These are phyloP conservation scores for Autographa pulchrina DNA, from an alignment of 2,888 invertebrate genomes.

Conservation along the genomic window DNA sequence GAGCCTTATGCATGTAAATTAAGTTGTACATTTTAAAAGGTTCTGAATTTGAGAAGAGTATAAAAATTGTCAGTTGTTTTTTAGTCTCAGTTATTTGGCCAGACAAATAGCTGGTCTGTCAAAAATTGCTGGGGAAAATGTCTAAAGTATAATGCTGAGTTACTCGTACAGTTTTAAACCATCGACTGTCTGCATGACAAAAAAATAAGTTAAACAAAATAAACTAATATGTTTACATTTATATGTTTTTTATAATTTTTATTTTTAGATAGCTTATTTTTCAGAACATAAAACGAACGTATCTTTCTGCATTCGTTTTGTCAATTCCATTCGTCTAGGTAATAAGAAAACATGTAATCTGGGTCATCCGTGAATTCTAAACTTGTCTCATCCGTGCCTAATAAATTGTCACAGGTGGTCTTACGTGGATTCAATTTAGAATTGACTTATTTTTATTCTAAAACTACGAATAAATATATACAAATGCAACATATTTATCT, in stretches of 20 bases:
- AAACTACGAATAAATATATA: background rate
- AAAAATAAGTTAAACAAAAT: no score
- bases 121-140: no score
- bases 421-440: conserved; percentile 21
- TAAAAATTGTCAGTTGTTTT: conserved; percentile 53
- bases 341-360: conserved; percentile 19
- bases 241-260: no score
- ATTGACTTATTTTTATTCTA: background rate
- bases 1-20: conserved; percentile 38
- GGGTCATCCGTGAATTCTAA: conserved; percentile 27
- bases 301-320: background rate
- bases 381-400: conserved; percentile 28
- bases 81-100: conserved; percentile 63
- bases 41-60: conserved; percentile 11
- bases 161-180: no score
- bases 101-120: background rate
- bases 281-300: background rate
- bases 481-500: no score
- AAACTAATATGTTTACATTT: no score
- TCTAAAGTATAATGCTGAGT: no score
- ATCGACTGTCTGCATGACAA: no score
- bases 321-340: conserved; percentile 2
- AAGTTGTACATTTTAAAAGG: conserved; percentile 23
- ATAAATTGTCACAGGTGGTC: conserved; percentile 34
- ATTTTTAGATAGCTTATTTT: background rate